These are phyloP conservation scores for Danionella cerebrum DNA, from an alignment of 2,113 vertebrate genomes.

Conservation along the genomic window DNA sequence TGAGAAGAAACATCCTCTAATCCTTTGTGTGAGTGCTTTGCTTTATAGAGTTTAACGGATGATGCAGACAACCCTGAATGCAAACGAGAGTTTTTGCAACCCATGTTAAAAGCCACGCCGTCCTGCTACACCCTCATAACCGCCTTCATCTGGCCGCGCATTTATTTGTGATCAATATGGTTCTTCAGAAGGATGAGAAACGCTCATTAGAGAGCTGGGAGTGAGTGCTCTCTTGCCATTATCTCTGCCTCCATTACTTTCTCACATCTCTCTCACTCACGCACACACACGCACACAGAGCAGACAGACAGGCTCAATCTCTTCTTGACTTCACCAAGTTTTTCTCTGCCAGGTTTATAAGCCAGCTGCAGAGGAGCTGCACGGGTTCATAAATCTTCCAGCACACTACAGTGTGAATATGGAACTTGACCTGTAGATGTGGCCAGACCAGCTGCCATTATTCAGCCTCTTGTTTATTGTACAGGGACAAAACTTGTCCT, in stretches of 20 bases:
- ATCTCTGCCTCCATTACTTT: conserved; percentile 13
- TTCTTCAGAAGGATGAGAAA: conserved; percentile 16
- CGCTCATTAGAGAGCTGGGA: conserved; percentile 12
- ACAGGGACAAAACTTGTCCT: background rate
- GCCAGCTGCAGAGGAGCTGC: conserved; percentile 29
- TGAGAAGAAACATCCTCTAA: too few species aligned
- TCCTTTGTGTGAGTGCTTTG: too few species aligned
- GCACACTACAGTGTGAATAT: conserved; percentile 23
- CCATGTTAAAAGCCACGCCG: too few species aligned
- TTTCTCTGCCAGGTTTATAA: conserved; percentile 30
- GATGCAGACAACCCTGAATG: background rate
- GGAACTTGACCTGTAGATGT: conserved; percentile 21
- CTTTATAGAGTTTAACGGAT: background rate
- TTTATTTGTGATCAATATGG: conserved; percentile 26
- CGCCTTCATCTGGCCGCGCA: conserved; percentile 4
- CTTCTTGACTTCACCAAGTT: background rate
- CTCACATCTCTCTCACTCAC: background rate
- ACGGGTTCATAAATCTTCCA: conserved; percentile 28
- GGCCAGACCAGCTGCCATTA: conserved; percentile 4
- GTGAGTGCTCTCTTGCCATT: conserved; percentile 23
- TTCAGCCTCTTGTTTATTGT: conserved; percentile 12
- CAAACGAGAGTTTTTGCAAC: too few species aligned
- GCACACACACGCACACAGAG: background rate
- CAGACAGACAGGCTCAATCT: conserved; percentile 1
- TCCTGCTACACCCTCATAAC: too few species aligned